Percentiles rank a stretch among this genome's conserved stretches.
These are phyloP conservation scores for Crotalus tigris DNA, from an alignment of 2,113 vertebrate species.

Conservation along the genomic window DNA sequence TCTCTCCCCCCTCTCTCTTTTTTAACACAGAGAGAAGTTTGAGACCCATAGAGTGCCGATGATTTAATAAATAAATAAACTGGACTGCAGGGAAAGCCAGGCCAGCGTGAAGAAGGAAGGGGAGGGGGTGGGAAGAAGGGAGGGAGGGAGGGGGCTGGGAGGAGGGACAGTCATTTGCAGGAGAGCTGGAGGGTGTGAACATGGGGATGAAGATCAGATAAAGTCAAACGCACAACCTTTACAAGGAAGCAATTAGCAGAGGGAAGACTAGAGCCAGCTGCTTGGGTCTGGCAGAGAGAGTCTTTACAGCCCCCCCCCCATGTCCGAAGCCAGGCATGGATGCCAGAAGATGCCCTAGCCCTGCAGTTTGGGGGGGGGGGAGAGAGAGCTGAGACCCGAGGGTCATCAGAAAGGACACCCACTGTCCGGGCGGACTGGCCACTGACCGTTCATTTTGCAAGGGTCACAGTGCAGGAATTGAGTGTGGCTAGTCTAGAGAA, in stretches of 20 bases:
- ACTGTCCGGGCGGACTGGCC: too few species aligned
- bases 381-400: background rate
- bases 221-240: background rate
- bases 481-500: too few species aligned
- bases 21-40: background rate
- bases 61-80: background rate
- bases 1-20: background rate
- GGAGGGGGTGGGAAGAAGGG: rapidly evolving
- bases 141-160: rapidly evolving
- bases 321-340: too few species aligned
- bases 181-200: background rate
- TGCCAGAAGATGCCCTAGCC: too few species aligned
- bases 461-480: background rate
- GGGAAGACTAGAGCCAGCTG: background rate
- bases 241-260: background rate
- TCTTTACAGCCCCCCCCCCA: too few species aligned
- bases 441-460: background rate
- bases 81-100: background rate
- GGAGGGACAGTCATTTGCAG: background rate
- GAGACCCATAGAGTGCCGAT: rapidly evolving
- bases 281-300: too few species aligned
- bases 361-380: background rate
- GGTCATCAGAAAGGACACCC: background rate
- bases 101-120: background rate
- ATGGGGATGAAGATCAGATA: background rate